phyloP scores from a whole-genome alignment of 2,113 vertebrate genomes.

The Notothenia rossii region DNA sequence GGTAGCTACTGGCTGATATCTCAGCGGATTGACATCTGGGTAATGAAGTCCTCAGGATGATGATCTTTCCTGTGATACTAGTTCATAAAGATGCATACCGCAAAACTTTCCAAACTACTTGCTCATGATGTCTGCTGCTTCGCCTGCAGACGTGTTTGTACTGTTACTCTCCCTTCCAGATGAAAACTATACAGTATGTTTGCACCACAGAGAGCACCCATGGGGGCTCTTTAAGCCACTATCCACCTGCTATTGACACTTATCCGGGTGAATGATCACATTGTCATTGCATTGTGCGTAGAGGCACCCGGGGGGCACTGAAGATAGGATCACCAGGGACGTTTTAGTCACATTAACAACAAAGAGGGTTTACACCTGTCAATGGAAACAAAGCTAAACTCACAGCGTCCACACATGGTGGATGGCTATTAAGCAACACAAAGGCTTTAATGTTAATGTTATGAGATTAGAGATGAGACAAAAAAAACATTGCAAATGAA shows the following conservation, averaged over 20 bases:
- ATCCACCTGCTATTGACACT: neutral
- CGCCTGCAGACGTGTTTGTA: conserved; percentile 7
- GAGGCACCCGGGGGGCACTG: neutral
- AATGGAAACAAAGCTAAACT: conserved; percentile 13
- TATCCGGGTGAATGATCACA: neutral
- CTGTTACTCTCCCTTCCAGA: neutral
- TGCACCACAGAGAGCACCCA: neutral
- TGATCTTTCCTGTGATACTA: neutral
- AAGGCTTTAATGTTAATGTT: neutral
- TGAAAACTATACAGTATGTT: conserved; percentile 3
- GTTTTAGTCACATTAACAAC: conserved; percentile 5
- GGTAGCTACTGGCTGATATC: conserved; percentile 38
- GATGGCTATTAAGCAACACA: neutral
- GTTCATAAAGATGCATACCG: conserved; percentile 30
- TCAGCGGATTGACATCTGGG: conserved; percentile 73
- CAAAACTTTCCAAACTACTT: neutral
- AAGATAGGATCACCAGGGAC: neutral
- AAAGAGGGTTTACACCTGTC: neutral
- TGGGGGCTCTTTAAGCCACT: neutral
- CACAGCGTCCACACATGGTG: neutral
- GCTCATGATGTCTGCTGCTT: conserved; percentile 7
- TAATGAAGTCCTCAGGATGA: conserved; percentile 72
- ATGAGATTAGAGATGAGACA: no score
- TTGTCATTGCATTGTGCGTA: neutral
- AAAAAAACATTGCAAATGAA: neutral